A percentile compares a stretch with the other conserved stretches of the same genome.
These are phyloP conservation scores for Eremophila alpestris DNA, from an alignment of 2,797 vertebrate species.

Conservation along the genomic window DNA sequence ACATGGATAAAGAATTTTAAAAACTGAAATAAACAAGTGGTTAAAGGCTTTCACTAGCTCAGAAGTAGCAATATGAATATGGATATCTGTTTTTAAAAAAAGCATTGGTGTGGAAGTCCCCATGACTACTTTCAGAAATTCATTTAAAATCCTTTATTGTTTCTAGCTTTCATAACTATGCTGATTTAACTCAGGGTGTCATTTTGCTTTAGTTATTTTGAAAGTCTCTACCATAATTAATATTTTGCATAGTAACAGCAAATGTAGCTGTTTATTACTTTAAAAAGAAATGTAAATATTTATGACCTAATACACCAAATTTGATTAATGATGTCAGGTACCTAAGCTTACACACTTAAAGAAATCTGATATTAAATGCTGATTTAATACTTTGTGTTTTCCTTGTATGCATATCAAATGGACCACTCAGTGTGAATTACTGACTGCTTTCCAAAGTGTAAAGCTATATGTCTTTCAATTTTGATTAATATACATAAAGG, in stretches of 20 bases:
- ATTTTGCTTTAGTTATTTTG: neutral
- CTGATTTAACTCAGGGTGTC: neutral
- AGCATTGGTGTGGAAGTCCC: neutral
- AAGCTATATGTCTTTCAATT: neutral
- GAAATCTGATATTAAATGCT: neutral
- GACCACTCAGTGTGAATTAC: neutral
- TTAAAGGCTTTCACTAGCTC: neutral
- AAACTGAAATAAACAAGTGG: neutral
- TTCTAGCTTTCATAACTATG: neutral
- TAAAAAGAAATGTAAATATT: constrained; percentile 8
- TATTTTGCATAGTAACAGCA: neutral
- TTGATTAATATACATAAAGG: neutral
- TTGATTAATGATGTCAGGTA: neutral
- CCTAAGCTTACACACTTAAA: neutral
- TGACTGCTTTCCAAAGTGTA: constrained; percentile 4
- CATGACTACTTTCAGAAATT: neutral
- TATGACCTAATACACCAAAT: neutral
- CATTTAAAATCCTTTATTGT: neutral
- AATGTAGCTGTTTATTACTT: neutral
- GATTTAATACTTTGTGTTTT: constrained; percentile 20
- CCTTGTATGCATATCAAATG: neutral
- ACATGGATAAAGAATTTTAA: neutral
- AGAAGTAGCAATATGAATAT: neutral
- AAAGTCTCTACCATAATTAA: neutral
- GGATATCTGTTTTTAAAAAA: neutral